phyloP scores from a whole-genome alignment of 2,888 invertebrate genomes.

The Acanthosepion esculentum region DNA sequence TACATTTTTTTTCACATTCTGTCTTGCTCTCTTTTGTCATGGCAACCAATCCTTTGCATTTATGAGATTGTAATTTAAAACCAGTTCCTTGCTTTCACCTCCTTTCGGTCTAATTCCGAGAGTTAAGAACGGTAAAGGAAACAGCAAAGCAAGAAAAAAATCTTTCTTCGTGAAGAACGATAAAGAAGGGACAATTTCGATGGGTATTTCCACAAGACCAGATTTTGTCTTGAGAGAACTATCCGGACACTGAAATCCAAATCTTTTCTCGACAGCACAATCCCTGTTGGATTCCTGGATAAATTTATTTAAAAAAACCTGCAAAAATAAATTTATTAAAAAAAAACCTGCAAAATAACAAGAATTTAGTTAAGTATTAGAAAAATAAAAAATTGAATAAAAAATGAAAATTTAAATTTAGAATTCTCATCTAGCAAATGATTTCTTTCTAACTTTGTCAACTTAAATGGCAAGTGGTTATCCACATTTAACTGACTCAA shows the following conservation, averaged over 20 bases:
- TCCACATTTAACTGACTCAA: no score
- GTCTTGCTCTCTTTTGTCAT: neutral
- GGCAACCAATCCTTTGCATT: constrained; percentile 22
- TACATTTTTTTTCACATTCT: neutral
- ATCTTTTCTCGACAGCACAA: neutral
- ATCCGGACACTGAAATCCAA: constrained; percentile 9
- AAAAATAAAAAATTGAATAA: neutral
- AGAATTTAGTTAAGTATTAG: neutral
- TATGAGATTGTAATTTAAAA: constrained; percentile 7
- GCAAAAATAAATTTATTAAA: neutral
- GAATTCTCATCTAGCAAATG: neutral
- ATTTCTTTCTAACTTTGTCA: no score
- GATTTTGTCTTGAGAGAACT: neutral
- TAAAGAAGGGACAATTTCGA: neutral
- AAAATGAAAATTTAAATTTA: neutral
- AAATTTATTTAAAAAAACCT: neutral
- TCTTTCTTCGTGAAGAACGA: neutral
- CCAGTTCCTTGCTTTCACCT: constrained; percentile 33
- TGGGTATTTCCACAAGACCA: constrained; percentile 12
- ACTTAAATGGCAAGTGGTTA: no score
- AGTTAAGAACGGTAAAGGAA: neutral
- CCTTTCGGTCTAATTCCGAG: neutral
- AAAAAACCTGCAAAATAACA: neutral
- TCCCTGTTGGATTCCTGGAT: neutral
- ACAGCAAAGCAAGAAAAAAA: neutral